Base-by-base conservation (phyloP, 2,888 invertebrate species). In the Zaprionus obscuricornis region DNA sequence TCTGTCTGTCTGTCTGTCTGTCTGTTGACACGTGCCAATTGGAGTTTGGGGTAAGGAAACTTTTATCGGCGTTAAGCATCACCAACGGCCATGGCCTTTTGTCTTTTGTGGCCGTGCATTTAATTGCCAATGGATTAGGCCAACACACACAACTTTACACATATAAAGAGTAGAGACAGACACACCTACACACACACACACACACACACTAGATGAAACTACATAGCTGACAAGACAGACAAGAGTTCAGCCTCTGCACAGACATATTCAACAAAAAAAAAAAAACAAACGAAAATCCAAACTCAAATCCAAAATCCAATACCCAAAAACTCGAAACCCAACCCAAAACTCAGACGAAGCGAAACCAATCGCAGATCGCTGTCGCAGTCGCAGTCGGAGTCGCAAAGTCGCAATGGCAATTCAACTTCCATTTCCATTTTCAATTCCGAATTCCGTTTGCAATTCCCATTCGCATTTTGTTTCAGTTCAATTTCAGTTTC, bases 71-170 rank as follows among this genome's bases (percentile, higher is more conserved):
- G 51, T 43, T 27, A 67, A 46, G 47, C 55, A 67, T 69, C 63
- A 13, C 17, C 10, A 52, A 54, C 33, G 50, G 42, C 42, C 57
- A 18, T 47, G 55, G 60, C 34, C 60, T 51, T 59, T 43, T 59
- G 59, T 55, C 57, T 65, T 36, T 46, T 27, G 66, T 60, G 54
- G 73, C 33, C 47, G 49, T 70, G 74, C 74, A 70, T 63, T 73
- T 70, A 73, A 70, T 69, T 69, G 69, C 56, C 73, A n/a, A 24
- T 50, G 39, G 36, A 50, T 47, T 39, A 14, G 2, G 49, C 46
- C 34, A 45, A 51, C 51, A 60, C 37, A 39, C 43, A 31, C n/a
- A 40, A 22, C 43, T n/a, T n/a, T n/a, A n/a, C n/a, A n/a, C n/a
- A n/a, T n/a, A n/a, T n/a, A n/a, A n/a, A n/a, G n/a, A n/a, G n/a